A percentile compares a stretch with the other conserved stretches of the same genome.
phyloP scores from a whole-genome alignment of 2,113 vertebrate species.

The Eurystomus gularis region DNA sequence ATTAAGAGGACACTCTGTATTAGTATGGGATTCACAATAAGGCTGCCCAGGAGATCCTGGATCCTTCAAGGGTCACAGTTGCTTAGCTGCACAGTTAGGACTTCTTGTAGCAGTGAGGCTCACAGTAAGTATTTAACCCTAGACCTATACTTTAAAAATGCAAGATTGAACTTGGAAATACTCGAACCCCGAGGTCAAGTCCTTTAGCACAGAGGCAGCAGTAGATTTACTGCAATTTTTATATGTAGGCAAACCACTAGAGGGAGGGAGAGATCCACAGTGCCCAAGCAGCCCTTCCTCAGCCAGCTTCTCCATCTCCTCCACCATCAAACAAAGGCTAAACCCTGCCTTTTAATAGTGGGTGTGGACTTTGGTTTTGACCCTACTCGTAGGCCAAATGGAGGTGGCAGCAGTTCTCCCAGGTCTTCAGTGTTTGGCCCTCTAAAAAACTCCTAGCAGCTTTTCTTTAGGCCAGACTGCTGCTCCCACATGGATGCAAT shows the following conservation, averaged over 20 bases:
- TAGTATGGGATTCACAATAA: background rate
- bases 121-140: background rate
- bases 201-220: background rate
- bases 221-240: background rate
- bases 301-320: background rate
- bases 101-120: background rate
- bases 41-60: background rate
- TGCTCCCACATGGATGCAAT: background rate
- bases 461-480: background rate
- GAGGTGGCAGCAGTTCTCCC: background rate
- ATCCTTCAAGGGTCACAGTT: background rate
- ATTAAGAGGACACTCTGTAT: background rate
- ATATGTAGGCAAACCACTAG: slow-evolving; percentile 46
- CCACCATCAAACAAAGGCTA: background rate
- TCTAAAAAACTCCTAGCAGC: background rate
- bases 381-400: background rate
- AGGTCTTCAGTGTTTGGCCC: background rate
- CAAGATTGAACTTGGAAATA: background rate
- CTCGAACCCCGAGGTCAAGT: background rate
- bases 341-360: background rate
- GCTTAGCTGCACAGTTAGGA: background rate
- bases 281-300: background rate
- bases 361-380: background rate
- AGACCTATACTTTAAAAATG: background rate
- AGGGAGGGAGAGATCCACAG: slow-evolving; percentile 61